Conservation (phyloP, 2,888 invertebrate species). For the Drosophila pseudotalamancana region DNA sequence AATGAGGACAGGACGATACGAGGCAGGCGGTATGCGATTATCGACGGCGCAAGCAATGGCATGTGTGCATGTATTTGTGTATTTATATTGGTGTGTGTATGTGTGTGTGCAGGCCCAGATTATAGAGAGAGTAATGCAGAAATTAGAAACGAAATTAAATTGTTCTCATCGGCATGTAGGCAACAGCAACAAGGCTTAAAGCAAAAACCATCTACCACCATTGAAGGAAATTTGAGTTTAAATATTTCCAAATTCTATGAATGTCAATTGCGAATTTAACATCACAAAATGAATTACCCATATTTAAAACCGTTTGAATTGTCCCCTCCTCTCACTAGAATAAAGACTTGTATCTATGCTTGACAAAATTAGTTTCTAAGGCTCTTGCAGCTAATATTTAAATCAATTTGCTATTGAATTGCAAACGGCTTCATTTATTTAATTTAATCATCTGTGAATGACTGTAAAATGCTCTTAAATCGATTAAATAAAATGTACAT, state of each 20-base stretch:
- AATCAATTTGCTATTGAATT: background rate
- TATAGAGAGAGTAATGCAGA: constrained; percentile 20
- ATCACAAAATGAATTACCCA: constrained; percentile 8
- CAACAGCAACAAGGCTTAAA: constrained; percentile 11
- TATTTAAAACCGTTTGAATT: constrained; percentile 18
- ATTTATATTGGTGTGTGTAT: constrained; percentile 4
- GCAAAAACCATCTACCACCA: constrained; percentile 17
- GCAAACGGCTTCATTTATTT: background rate
- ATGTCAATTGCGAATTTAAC: constrained; percentile 25
- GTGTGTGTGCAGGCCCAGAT: background rate
- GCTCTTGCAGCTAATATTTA: background rate
- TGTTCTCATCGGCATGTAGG: constrained; percentile 27
- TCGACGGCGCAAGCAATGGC: constrained; percentile 28
- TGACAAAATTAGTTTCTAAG: background rate
- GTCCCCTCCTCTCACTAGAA: background rate
- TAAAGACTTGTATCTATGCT: background rate
- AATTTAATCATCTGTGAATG: background rate
- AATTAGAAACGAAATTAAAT: constrained; percentile 51
- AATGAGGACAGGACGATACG: constrained; percentile 24
- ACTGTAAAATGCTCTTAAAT: background rate
- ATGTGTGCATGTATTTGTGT: constrained; percentile 21
- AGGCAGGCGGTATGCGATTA: constrained; percentile 20
- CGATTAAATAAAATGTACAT: background rate
- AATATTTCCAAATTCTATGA: constrained; percentile 20
- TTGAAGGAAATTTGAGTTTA: background rate